Evolutionary conservation across 2,888 invertebrate genomes (phyloP).

Genomic region (Nebria brevicollis): DNA sequence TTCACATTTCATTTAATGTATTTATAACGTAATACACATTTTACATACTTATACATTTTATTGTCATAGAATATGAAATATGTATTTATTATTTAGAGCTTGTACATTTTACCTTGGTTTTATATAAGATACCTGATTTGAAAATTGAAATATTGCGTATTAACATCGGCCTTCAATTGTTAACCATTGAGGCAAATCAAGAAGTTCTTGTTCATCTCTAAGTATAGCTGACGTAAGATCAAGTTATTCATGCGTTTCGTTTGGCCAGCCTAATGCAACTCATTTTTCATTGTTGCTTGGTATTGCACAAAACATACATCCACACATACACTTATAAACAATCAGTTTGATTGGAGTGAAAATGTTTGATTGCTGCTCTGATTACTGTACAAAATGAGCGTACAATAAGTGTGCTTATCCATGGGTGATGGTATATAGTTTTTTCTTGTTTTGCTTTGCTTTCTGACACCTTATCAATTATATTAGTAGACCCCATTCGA

Average conservation of each 20-base stretch:
- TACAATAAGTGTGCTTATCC: background rate
- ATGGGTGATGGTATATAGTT: background rate
- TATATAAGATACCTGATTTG: background rate
- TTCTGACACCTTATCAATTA: background rate
- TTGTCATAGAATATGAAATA: no score
- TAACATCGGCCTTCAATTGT: conserved; percentile 9
- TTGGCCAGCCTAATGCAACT: conserved; percentile 21
- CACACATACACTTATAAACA: conserved; percentile 27
- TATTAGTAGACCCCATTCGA: background rate
- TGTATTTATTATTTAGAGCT: no score
- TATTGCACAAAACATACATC: background rate
- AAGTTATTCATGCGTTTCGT: conserved; percentile 33
- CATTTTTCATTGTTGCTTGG: conserved; percentile 30
- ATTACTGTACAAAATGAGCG: conserved; percentile 22
- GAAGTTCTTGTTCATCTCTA: conserved; percentile 28
- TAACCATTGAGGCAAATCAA: conserved; percentile 5
- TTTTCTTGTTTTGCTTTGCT: background rate
- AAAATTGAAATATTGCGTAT: background rate
- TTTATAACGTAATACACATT: no score
- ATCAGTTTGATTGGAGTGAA: conserved; percentile 35
- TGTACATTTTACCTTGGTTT: no score
- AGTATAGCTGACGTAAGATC: conserved; percentile 28
- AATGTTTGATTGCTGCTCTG: conserved; percentile 30
- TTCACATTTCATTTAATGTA: no score
- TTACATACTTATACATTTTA: no score